These are phyloP conservation scores for Nephrocerus scutellatus DNA, from an alignment of 2,888 invertebrate genomes.

Conservation along the genomic window DNA sequence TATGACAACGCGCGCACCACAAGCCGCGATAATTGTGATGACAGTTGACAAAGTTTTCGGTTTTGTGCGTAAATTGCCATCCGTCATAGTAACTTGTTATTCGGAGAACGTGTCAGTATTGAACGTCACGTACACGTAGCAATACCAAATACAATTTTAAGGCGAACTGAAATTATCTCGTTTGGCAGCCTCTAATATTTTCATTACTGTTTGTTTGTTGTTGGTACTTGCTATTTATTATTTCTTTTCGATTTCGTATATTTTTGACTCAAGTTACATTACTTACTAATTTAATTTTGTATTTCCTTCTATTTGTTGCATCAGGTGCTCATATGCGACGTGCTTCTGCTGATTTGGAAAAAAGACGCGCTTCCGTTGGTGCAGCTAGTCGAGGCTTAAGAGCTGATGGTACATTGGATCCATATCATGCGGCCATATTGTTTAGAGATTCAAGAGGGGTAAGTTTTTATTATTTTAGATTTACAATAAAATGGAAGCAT, in stretches of 20 bases:
- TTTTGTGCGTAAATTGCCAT: background rate
- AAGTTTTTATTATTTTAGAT: slow-evolving; percentile 51
- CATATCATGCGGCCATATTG: slow-evolving; percentile 82
- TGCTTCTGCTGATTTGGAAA: slow-evolving; percentile 70
- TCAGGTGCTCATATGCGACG: slow-evolving; percentile 71
- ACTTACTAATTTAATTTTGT: slow-evolving; percentile 7
- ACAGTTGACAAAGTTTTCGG: slow-evolving; percentile 2
- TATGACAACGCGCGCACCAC: slow-evolving; percentile 5
- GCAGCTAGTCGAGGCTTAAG: slow-evolving; percentile 49
- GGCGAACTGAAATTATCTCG: no score
- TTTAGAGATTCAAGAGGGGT: slow-evolving; percentile 91
- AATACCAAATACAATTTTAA: background rate
- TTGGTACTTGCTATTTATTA: slow-evolving; percentile 31
- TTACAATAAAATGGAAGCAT: no score
- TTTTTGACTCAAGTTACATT: background rate
- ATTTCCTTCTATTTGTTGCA: slow-evolving; percentile 29
- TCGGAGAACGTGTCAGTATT: background rate
- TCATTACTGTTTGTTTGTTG: slow-evolving; percentile 5
- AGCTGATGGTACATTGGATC: slow-evolving; percentile 71
- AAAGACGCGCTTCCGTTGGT: slow-evolving; percentile 71
- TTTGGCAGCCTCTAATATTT: background rate
- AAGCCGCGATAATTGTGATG: slow-evolving; percentile 1
- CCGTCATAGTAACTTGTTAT: background rate
- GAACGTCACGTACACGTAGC: background rate
- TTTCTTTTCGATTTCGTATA: background rate